Base-by-base conservation (phyloP, 1,140 invertebrate genomes). In the Polypedilum pembai region DNA sequence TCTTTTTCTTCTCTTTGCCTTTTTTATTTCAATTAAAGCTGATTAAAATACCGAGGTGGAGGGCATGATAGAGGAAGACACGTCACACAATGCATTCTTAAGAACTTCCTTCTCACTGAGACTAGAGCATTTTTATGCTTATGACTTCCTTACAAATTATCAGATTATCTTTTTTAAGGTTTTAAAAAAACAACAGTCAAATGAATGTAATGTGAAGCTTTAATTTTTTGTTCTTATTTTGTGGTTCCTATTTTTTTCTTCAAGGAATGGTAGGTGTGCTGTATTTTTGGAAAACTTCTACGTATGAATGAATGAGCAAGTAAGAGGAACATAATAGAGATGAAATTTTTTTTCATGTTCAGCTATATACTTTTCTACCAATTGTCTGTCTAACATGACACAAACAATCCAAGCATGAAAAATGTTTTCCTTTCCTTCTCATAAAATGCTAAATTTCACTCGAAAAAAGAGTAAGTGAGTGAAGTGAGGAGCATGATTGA, bases 11-110 rank as follows among this genome's bases (percentile, higher is more conserved):
- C 45, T n/a, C 45, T 56, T 56, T 56, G 15, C 3, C 24, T 33
- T 33, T 56, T 56, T n/a, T 56, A 56, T 56, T 56, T 56, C n/a
- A 56, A 56, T 56, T 56, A 56, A 56, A n/a, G 12, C 45, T 56
- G 45, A 56, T 56, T 56, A 56, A 33, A 33, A 33, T 3, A 33
- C 2, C 1, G 24, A 56, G 45, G 41, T 45, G 8, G 8, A 1
- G 15, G 8, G 8, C 15, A 45, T 2, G 41, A 45, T 45, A 56
- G 15, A 56, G 45, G 41, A 56, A 56, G 24, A 5, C 5, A 33
- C 5, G 24, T 33, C 24, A 5, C 24, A 33, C 24, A 56, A 15
- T 12, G 12, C 45, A 15, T 56, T 3, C 45, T 15, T 56, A 56
- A 56, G 15, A 15, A 56, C 12, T 56, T 56, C 12, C 45, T 56